Conservation (phyloP, 2,888 invertebrate species). For the Pilophorus perplexus region DNA sequence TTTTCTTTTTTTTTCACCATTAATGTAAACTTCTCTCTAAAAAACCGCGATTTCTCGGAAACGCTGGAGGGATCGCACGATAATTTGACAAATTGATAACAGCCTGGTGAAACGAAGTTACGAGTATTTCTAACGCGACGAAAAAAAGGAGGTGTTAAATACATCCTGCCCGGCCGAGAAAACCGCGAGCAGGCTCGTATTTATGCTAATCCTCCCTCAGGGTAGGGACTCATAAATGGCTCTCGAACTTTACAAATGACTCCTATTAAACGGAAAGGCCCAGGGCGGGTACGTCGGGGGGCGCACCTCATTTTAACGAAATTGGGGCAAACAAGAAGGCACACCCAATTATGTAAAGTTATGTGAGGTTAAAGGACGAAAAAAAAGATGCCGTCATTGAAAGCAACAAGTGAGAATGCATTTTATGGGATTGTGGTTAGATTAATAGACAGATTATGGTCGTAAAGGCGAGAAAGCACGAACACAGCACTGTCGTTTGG, state of each 20-base stretch:
- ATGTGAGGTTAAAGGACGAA: neutral
- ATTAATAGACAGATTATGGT: too few species aligned
- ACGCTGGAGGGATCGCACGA: neutral
- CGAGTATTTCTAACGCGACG: neutral
- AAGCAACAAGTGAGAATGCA: neutral
- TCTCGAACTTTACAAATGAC: slow-evolving; percentile 3
- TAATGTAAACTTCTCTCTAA: too few species aligned
- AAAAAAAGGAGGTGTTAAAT: slow-evolving; percentile 10
- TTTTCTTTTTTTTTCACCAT: too few species aligned
- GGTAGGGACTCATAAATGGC: slow-evolving; percentile 1
- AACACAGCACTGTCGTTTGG: too few species aligned
- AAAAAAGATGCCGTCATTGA: neutral
- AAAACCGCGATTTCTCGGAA: too few species aligned
- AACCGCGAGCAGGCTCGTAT: slow-evolving; percentile 8
- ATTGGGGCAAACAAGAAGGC: too few species aligned
- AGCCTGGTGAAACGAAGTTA: neutral
- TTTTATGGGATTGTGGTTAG: too few species aligned
- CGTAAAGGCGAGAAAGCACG: too few species aligned
- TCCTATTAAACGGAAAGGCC: slow-evolving; percentile 5
- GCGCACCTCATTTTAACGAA: neutral
- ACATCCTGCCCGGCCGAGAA: neutral
- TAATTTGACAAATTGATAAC: slow-evolving; percentile 20
- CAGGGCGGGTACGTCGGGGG: neutral
- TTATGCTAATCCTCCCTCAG: slow-evolving; percentile 1
- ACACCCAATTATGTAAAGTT: too few species aligned